Conservation (phyloP, 2,113 vertebrate species). For the Paracanthobrama guichenoti region DNA sequence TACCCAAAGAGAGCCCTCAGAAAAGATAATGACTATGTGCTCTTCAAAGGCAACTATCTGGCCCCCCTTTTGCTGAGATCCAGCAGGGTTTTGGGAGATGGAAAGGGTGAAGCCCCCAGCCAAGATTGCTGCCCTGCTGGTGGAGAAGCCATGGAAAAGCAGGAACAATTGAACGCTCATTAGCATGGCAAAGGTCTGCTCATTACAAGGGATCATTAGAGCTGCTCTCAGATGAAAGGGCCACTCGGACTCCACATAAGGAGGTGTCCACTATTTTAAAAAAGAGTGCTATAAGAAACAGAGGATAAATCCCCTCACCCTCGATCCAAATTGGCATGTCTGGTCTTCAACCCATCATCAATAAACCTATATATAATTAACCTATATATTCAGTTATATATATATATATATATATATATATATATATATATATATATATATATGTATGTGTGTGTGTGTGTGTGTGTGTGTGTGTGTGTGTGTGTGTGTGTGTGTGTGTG, state of each 20-base stretch:
- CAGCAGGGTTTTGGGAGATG: constrained; percentile 30
- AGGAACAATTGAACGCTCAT: constrained; percentile 57
- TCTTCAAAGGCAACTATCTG: constrained; percentile 39
- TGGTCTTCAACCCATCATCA: not conserved
- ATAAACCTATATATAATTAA: not conserved
- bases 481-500: no score
- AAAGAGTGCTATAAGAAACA: constrained; percentile 11
- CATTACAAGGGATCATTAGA: constrained; percentile 64
- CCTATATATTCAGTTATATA: no score
- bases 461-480: no score
- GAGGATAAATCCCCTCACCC: not conserved
- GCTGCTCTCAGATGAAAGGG: constrained; percentile 57
- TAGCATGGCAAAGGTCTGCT: constrained; percentile 61
- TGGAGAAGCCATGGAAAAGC: constrained; percentile 23
- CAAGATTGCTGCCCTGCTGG: constrained; percentile 36
- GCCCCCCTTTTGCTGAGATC: constrained; percentile 46
- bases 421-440: no score
- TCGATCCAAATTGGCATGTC: not conserved
- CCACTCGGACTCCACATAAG: constrained; percentile 46
- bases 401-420: no score
- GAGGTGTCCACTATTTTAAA: constrained; percentile 43
- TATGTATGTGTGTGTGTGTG: no score
- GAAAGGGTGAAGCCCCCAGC: constrained; percentile 22
- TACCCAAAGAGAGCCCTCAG: not conserved
- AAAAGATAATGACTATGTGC: constrained; percentile 27